Percentiles rank a stretch among this genome's conserved stretches.
Conservation (phyloP, 2,113 vertebrate species). For the Myiagra hebetior region DNA sequence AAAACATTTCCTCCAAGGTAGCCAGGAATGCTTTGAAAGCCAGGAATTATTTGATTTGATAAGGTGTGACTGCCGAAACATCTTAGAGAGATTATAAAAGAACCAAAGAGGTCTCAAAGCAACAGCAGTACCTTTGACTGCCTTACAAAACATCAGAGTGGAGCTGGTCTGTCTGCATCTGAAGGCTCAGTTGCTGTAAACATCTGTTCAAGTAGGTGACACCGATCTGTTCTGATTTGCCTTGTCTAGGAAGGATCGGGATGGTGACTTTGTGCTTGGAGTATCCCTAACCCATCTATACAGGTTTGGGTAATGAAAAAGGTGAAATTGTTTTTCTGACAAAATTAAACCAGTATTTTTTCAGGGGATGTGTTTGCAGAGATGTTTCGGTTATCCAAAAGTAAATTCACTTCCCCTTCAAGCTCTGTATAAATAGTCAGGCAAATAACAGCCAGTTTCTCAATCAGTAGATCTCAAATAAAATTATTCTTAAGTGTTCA, state of each 20-base stretch:
- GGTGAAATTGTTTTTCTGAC: neutral
- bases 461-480: conserved; percentile 4
- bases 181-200: neutral
- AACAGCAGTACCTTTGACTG: neutral
- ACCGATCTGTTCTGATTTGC: neutral
- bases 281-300: neutral
- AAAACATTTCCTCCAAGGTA: neutral
- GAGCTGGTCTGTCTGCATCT: neutral
- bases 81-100: neutral
- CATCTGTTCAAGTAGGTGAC: neutral
- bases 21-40: neutral
- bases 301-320: neutral
- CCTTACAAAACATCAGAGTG: neutral
- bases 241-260: neutral
- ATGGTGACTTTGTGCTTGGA: neutral
- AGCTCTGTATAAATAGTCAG: neutral
- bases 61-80: neutral
- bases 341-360: neutral
- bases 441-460: conserved; percentile 9
- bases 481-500: neutral
- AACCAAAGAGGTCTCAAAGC: neutral
- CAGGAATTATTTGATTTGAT: neutral
- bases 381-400: neutral
- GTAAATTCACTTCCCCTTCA: neutral
- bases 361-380: neutral